Base-by-base conservation (phyloP, 2,113 vertebrate species). In the Manacus vitellinus region DNA sequence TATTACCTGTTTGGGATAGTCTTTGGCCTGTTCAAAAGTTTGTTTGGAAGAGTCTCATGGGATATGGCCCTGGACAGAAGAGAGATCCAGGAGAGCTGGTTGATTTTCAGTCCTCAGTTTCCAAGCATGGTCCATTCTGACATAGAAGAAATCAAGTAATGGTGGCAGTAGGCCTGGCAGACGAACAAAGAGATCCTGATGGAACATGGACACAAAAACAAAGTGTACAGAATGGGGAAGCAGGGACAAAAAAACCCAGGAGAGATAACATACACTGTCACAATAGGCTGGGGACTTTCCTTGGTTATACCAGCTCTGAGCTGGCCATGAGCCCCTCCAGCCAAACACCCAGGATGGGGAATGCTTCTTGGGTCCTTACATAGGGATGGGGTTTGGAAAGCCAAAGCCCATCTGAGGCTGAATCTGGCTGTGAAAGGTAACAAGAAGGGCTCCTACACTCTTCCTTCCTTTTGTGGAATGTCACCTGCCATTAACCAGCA, bases 321-420 rank as follows among this genome's bases (percentile, higher is more conserved):
- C 12, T 83, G 59, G 22, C 28, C 2, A 2, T 27, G 19, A 91
- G 5, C 14, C 14, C 20, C 19, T 47, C 55, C 49, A 65, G 18
- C 4, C 4, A 6, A 30, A 61, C 0, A 0, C 2, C 1, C 4
- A 51, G 46, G 20, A 84, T 1, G 3, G 20, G 3, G 20, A 25
- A 33, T 37, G 9, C 2, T 88, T 13, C 7, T 37, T 49, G 20
- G 8, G 8, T 66, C 41, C 49, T 56, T 59, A 47, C 14, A 52
- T 3, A 46, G 25, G 27, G 7, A 18, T 59, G 16, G 51, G 9
- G 6, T 68, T 59, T 75, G 52, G 30, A 91, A 93, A 75, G 12
- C 37, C 30, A 82, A 59, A 92, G 18, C 13, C 35, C 16, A 30
- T 68, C 52, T 78, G 49, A 49, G 17, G 16, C 16, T 89, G 80